Base-by-base conservation (phyloP, 1,140 invertebrate genomes). In the Tyrophagus putrescentiae region DNA sequence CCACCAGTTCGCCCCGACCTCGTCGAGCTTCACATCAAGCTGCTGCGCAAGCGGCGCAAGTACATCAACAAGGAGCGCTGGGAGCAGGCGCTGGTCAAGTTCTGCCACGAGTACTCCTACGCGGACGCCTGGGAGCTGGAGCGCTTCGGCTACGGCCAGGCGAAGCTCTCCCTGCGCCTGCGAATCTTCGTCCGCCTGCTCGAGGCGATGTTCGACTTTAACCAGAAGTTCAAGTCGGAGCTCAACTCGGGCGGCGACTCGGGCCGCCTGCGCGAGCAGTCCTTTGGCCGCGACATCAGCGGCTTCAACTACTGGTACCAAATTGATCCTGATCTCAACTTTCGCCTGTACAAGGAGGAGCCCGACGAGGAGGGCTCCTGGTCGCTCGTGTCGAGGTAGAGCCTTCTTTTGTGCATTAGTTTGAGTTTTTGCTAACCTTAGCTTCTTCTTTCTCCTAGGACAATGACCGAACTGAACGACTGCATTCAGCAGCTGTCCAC, bases 51-150 rank as follows among this genome's bases (percentile, higher is more conserved):
- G 75, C 70, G 71, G 52, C 79, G 85, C 50, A 90, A 86, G 73
- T 83, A 81, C 64, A 84, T 92, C 21, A 79, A 81, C 63, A 78
- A 81, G 63, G 88, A 91, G 66, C 83, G 84, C 74, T 96, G 92
- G 92, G 90, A 96, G 71, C 82, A 79, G 68, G 80, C 81, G 60
- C 71, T 96, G 60, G 82, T 87, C 50, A 93, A 91, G 75, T 91
- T 94, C 75, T 89, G 87, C 74, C 84, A 91, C 68, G 80, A 81
- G 34, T 91, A 88, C 70, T 84, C 82, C 42, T 80, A 83, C 64
- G 84, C 90, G 68, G 92, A 96, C 79, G 90, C 85, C 60, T 95
- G 90, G 90, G 90, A 96, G 76, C 76, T 97, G 45, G 93, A 96
- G 73, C 78, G 87, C 63, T 92, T 92, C 79, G 91, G 92, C 34